A percentile compares a stretch with the other conserved stretches of the same genome.
phyloP scores from a whole-genome alignment of 2,113 vertebrate genomes.

The Setophaga kirtlandii region DNA sequence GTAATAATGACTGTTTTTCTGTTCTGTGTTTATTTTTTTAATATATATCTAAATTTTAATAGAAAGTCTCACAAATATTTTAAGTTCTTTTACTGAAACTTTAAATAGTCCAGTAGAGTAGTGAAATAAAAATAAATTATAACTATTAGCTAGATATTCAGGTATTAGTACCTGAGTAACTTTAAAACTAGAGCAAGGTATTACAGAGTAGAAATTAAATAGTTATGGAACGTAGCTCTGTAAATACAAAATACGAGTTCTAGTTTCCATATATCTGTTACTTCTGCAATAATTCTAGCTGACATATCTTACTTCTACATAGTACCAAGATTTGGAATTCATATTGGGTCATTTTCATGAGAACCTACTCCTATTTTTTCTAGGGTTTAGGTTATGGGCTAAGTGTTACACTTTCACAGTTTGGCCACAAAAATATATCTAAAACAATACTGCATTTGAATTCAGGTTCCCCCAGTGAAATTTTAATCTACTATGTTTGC shows the following conservation, averaged over 20 bases:
- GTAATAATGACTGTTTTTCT: not conserved
- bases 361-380: not conserved
- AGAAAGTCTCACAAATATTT: not conserved
- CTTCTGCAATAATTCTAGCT: not conserved
- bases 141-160: not conserved
- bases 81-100: not conserved
- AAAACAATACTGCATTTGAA: not conserved
- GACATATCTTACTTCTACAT: not conserved
- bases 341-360: not conserved
- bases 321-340: not conserved
- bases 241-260: not conserved
- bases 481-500: not conserved
- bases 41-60: not conserved
- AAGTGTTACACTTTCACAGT: not conserved
- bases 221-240: rapidly evolving
- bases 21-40: not conserved
- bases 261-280: not conserved
- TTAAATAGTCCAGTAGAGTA: not conserved
- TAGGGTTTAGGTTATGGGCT: not conserved
- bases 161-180: not conserved
- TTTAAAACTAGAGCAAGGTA: not conserved
- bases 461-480: not conserved
- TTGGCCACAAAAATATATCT: not conserved
- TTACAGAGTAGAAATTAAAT: not conserved
- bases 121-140: not conserved